Percentiles rank a stretch among this genome's conserved stretches.
Conservation (phyloP, 2,888 invertebrate species). For the Agonopterix subpropinquella region DNA sequence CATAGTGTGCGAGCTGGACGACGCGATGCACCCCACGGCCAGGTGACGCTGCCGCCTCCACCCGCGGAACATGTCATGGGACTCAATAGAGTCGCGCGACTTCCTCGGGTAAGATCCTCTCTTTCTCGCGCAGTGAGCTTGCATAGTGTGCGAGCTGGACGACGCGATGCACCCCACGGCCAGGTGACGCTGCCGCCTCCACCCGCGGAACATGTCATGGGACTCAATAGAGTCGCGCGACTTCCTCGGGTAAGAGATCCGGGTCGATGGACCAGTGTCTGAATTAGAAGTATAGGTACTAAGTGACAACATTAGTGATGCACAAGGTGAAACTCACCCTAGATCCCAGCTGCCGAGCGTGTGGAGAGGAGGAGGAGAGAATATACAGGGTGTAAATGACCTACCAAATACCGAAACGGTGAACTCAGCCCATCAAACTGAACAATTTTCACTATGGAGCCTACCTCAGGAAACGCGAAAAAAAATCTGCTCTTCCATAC, state of each 20-base stretch:
- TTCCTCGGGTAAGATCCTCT: conserved; percentile 81
- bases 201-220: conserved; percentile 86
- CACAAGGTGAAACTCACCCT: too few relatives aligned
- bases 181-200: conserved; percentile 69
- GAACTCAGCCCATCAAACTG: too few relatives aligned
- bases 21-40: conserved; percentile 57
- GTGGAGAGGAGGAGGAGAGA: too few relatives aligned
- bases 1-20: conserved; percentile 47
- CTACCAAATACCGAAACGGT: too few relatives aligned
- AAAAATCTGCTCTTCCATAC: too few relatives aligned
- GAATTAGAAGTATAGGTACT: too few relatives aligned
- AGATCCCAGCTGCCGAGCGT: too few relatives aligned
- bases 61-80: conserved; percentile 87
- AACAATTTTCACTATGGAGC: too few relatives aligned
- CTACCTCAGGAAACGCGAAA: too few relatives aligned
- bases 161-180: conserved; percentile 56
- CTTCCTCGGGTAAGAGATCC: conserved; percentile 80
- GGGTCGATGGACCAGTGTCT: too few relatives aligned
- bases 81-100: conserved; percentile 88
- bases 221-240: conserved; percentile 89
- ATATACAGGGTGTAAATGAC: too few relatives aligned
- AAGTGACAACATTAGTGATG: too few relatives aligned
- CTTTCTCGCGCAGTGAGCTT: conserved; percentile 22
- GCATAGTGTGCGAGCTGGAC: conserved; percentile 47
- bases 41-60: conserved; percentile 69